Evolutionary conservation across 2,113 vertebrate genomes (phyloP), one percentile per base, ranked within the genome.

Genomic region (Corythoichthys intestinalis): DNA sequence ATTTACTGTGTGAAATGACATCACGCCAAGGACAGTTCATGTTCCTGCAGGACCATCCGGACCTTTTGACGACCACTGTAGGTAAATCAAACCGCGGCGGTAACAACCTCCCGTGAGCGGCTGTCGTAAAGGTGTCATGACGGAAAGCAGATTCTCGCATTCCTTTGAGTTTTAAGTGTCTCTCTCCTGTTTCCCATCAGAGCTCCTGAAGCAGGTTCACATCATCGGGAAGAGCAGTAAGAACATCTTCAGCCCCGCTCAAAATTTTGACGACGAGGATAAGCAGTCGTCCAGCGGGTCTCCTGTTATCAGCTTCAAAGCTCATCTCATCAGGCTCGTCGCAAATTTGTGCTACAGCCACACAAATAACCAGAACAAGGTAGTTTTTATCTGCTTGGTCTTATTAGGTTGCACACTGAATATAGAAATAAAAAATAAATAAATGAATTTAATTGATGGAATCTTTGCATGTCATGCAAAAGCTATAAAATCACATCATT

Each of bases 1-100:
- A 99, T 0, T 88, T 96, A 59, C 93, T 99, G 49, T 99, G 97
- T 83, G 96, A 97, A 83, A 94, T 96, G 93, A 96, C 94, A 1
- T 94, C 95, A 0, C 92, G 88, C 72, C 86, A 70, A 0, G 76
- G 81, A 15, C 88, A 93, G 70, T 93, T 96, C 7, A 87, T 91
- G 82, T 90, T 89, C 59, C 89, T 99, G 0, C 97, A 98, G 74
- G 81, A 92, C 34, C 93, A 91, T 57, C 90, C 95, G 15, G 92
- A 91, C 70, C 86, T 99, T 72, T 88, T 99, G 34, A 87, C 90
- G 59, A 85, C 90, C 20, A 93, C 91, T 41, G 69, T 97, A 46
- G 94, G 97, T 99, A 91, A 93, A 91, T 89, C 59, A 53, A 75
- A 73, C 65, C 41, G 13, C 47, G 60, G n/a, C 41, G 38, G n/a